A percentile compares a stretch with the other conserved stretches of the same genome.
Conservation (phyloP, 2,888 invertebrate genomes). For the Amiota communis region DNA sequence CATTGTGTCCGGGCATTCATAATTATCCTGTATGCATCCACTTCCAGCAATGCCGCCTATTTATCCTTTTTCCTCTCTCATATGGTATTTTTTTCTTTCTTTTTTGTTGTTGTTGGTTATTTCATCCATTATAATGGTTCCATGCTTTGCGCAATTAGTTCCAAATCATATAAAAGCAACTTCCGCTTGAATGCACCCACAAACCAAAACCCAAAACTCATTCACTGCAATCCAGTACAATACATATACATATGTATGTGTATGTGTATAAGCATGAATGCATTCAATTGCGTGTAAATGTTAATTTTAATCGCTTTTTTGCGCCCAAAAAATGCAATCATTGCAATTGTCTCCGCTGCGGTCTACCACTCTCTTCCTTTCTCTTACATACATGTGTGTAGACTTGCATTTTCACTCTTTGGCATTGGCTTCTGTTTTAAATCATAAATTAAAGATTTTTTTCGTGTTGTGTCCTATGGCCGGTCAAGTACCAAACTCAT, state of each 20-base stretch:
- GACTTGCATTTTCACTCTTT: too few relatives aligned
- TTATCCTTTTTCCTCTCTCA: background rate
- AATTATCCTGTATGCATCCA: constrained; percentile 18
- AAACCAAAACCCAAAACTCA: background rate
- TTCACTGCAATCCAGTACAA: background rate
- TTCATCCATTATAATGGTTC: constrained; percentile 45
- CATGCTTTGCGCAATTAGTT: constrained; percentile 58
- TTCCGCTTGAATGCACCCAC: constrained; percentile 52
- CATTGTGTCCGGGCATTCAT: constrained; percentile 30
- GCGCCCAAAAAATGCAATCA: constrained; percentile 44
- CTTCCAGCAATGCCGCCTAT: background rate
- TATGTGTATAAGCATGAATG: constrained; percentile 34
- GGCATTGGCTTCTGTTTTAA: constrained; percentile 7
- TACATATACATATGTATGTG: background rate
- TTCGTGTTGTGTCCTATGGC: background rate
- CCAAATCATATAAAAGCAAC: constrained; percentile 63
- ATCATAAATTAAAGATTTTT: constrained; percentile 32
- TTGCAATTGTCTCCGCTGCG: background rate
- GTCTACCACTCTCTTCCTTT: too few relatives aligned
- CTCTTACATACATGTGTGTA: too few relatives aligned
- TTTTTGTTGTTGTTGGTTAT: background rate
- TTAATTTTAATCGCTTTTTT: constrained; percentile 61
- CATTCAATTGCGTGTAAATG: constrained; percentile 57
- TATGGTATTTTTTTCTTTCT: background rate
- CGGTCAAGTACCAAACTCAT: constrained; percentile 43